A percentile compares a stretch with the other conserved stretches of the same genome.
Evolutionary conservation across 2,113 vertebrate species (phyloP).

Genomic region (Chaetura pelagica): DNA sequence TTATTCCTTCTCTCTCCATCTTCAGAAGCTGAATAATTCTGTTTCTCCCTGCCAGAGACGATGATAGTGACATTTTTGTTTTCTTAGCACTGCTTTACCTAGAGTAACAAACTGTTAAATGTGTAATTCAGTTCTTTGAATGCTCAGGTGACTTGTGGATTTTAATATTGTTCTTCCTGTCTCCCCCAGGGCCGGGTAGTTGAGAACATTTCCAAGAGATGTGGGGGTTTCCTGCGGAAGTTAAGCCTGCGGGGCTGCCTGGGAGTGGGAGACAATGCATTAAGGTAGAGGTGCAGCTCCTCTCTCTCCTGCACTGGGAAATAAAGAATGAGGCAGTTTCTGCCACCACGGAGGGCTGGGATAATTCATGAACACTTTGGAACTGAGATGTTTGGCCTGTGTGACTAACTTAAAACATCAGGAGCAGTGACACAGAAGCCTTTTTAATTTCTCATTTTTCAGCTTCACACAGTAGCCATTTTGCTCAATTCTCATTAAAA

Average conservation of each 20-base stretch:
- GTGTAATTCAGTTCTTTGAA: fast-evolving
- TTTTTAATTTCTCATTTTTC: background rate
- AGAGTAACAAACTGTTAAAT: fast-evolving
- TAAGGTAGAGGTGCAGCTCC: constrained; percentile 80
- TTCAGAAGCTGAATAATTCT: constrained; percentile 35
- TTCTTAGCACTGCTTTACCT: fast-evolving
- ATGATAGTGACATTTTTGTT: fast-evolving
- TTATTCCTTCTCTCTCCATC: background rate
- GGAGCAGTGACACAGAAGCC: background rate
- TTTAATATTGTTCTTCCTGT: background rate
- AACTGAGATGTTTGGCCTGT: fast-evolving
- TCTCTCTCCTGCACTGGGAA: background rate
- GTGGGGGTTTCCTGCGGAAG: constrained; percentile 96
- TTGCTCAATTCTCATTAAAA: background rate
- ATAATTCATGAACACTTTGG: fast-evolving
- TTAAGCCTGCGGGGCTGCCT: constrained; percentile 92
- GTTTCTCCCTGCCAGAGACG: background rate
- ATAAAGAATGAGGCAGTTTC: background rate
- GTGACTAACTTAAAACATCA: fast-evolving
- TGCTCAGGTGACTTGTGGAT: fast-evolving
- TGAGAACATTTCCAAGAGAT: constrained; percentile 99
- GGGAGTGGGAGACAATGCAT: constrained; percentile 94
- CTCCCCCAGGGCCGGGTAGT: constrained; percentile 90
- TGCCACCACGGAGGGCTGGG: background rate
- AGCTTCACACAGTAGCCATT: background rate